Conservation (phyloP, 2,113 vertebrate genomes). For the Mystacornis crossleyi region DNA sequence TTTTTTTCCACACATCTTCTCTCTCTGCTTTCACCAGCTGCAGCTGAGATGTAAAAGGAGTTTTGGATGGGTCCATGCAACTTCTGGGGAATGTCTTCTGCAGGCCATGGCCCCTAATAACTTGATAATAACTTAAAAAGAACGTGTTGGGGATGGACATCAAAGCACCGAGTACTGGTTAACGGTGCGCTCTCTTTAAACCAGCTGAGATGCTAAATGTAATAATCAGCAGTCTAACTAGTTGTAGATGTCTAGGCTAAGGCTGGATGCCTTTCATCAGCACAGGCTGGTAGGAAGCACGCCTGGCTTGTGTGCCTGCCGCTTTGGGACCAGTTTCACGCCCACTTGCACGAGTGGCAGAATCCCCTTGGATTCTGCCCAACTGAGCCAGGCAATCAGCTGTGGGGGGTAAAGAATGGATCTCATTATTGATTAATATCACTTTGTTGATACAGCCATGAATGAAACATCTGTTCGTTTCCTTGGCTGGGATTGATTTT, state of each 20-base stretch:
- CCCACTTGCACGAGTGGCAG: neutral
- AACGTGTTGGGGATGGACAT: neutral
- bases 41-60: neutral
- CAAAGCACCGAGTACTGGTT: neutral
- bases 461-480: conserved; percentile 15
- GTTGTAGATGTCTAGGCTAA: neutral
- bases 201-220: neutral
- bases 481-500: neutral
- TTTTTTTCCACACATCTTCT: neutral
- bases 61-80: neutral
- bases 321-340: neutral
- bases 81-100: neutral
- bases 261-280: neutral
- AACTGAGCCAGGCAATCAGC: neutral
- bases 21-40: conserved; percentile 14
- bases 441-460: neutral
- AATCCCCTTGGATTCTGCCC: neutral
- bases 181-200: neutral
- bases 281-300: neutral
- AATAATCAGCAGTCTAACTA: neutral
- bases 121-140: neutral
- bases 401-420: neutral
- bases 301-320: neutral
- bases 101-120: neutral
- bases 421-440: neutral